Evolutionary conservation across 2,797 vertebrate species (phyloP).

Genomic region (Gallirallus australis): DNA sequence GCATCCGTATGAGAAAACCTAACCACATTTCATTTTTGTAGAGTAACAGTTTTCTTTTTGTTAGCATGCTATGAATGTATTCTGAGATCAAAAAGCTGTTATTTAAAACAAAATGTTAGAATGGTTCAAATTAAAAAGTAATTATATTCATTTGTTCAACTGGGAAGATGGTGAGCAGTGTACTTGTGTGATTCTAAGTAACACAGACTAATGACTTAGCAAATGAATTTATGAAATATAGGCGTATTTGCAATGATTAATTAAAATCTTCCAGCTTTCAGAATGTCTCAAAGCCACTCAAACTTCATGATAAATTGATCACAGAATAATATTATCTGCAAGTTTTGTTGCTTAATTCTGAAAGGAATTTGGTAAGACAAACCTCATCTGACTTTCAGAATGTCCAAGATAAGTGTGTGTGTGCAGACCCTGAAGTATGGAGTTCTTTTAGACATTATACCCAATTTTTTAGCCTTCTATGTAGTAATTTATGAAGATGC

Average conservation of each 20-base stretch:
- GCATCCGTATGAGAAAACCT: slow-evolving; percentile 25
- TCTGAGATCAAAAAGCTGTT: slow-evolving; percentile 53
- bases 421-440: not conserved
- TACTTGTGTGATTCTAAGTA: not conserved
- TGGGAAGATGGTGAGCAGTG: not conserved
- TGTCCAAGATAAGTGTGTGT: not conserved
- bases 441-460: not conserved
- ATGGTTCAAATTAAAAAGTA: slow-evolving; percentile 45
- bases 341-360: not conserved
- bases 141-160: not conserved
- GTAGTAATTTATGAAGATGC: not conserved
- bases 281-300: not conserved
- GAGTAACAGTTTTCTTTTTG: slow-evolving; percentile 61
- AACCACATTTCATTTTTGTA: slow-evolving; percentile 25
- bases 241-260: not conserved
- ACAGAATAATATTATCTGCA: not conserved
- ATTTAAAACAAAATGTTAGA: slow-evolving; percentile 37
- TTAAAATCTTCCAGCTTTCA: not conserved
- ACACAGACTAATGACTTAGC: not conserved
- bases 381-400: not conserved
- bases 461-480: not conserved
- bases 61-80: slow-evolving; percentile 43
- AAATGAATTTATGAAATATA: not conserved
- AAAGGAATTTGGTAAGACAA: not conserved
- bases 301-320: not conserved